Percentiles rank a stretch among this genome's conserved stretches.
phyloP scores from a whole-genome alignment of 2,113 vertebrate species.

The Tragelaphus scriptus region DNA sequence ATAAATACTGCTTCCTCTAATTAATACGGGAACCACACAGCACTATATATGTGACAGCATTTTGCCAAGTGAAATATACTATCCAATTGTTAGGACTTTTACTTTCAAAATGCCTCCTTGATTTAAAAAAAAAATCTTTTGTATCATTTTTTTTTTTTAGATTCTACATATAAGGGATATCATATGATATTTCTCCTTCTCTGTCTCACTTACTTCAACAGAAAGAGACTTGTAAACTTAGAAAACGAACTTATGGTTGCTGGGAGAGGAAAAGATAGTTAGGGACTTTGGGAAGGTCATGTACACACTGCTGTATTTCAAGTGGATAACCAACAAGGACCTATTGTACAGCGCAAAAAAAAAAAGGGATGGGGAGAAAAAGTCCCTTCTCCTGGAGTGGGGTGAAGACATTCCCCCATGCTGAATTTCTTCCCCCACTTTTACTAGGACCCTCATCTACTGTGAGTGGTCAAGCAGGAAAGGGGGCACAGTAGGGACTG shows the following conservation, averaged over 20 bases:
- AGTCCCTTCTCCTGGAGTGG: not conserved
- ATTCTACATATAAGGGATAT: not conserved
- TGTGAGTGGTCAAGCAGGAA: not conserved
- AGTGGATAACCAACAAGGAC: not conserved
- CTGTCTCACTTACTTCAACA: not conserved
- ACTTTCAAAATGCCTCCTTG: not conserved
- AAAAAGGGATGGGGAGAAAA: fast-evolving
- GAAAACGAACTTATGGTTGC: not conserved
- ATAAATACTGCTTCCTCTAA: not conserved
- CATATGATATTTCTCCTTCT: not conserved
- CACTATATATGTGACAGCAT: not conserved
- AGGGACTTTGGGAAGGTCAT: not conserved
- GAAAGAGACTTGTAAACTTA: not conserved
- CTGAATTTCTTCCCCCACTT: not conserved
- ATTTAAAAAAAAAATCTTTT: not conserved
- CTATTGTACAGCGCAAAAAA: not conserved
- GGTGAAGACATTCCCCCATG: not conserved
- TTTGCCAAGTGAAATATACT: not conserved
- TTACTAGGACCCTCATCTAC: not conserved
- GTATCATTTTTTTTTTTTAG: not conserved
- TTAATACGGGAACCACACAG: not conserved
- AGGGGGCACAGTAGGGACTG: not conserved
- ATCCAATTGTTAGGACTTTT: not conserved
- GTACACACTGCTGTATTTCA: not conserved
- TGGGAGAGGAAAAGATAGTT: not conserved